Evolutionary conservation across 92 coral and sea anemone genomes (phyloP).

Genomic region (Paragorgia papillata): DNA sequence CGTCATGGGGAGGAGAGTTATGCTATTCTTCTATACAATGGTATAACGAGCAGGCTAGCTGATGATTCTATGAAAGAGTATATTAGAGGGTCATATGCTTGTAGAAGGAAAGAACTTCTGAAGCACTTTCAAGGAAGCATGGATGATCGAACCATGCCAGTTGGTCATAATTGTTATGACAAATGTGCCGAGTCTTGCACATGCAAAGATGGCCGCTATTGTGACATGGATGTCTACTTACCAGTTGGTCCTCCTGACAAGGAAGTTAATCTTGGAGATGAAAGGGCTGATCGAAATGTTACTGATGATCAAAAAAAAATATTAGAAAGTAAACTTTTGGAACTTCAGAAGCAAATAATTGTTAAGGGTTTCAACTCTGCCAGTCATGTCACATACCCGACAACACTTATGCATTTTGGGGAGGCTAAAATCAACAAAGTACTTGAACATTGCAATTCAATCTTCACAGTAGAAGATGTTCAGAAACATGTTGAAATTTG

Average conservation of each 20-base stretch:
- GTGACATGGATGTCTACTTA: not conserved
- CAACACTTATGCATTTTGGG: not conserved
- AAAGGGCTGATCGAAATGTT: too few relatives aligned
- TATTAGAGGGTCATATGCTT: not conserved
- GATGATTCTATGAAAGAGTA: not conserved
- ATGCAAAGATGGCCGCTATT: not conserved
- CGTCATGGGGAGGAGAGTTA: not conserved
- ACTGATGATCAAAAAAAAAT: too few relatives aligned
- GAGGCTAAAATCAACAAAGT: not conserved
- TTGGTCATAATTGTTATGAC: not conserved
- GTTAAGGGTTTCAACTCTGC: not conserved
- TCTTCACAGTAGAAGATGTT: not conserved
- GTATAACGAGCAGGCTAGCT: not conserved
- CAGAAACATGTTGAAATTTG: not conserved
- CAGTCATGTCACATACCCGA: not conserved
- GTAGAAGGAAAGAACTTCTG: not conserved
- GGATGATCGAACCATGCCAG: not conserved
- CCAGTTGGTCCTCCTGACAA: not conserved
- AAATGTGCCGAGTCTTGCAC: not conserved
- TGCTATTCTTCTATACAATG: conserved; percentile 8
- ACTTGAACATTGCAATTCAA: not conserved
- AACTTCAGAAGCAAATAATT: not conserved
- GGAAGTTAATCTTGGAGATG: not conserved
- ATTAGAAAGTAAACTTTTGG: too few relatives aligned
- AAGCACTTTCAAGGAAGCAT: not conserved